A percentile compares a stretch with the other conserved stretches of the same genome.
These are phyloP conservation scores for Lamellibrachia luymesi DNA, from an alignment of 1,140 invertebrate species.

Conservation along the genomic window DNA sequence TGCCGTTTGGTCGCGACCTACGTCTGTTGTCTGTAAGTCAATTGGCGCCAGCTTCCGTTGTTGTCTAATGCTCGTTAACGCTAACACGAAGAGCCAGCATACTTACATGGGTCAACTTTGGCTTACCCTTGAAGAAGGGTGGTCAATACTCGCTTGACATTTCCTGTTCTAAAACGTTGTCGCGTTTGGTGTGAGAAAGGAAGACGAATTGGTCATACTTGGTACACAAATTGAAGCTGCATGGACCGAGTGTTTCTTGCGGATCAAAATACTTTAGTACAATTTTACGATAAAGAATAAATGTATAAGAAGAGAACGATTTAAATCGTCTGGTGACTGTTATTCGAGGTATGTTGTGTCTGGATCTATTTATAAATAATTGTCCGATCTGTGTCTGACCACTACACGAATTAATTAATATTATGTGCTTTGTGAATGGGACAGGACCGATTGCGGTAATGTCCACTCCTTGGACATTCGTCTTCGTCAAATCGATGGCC, in stretches of 20 bases:
- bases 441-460: neutral
- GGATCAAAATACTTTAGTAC: neutral
- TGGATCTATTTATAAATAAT: neutral
- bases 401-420: neutral
- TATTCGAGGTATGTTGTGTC: no score
- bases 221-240: neutral
- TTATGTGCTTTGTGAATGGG: neutral
- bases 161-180: neutral
- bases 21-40: neutral
- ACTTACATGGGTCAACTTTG: neutral
- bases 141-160: neutral
- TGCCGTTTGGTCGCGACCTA: neutral
- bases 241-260: no score
- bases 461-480: neutral
- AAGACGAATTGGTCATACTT: neutral
- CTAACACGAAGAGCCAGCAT: neutral
- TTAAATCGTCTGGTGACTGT: no score
- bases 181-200: neutral
- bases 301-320: no score
- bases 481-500: neutral
- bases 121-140: neutral
- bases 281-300: no score
- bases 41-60: neutral
- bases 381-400: neutral
- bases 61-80: neutral